A percentile compares a stretch with the other conserved stretches of the same genome.
Conservation (phyloP, 2,797 vertebrate species). For the Scarus forsteni region DNA sequence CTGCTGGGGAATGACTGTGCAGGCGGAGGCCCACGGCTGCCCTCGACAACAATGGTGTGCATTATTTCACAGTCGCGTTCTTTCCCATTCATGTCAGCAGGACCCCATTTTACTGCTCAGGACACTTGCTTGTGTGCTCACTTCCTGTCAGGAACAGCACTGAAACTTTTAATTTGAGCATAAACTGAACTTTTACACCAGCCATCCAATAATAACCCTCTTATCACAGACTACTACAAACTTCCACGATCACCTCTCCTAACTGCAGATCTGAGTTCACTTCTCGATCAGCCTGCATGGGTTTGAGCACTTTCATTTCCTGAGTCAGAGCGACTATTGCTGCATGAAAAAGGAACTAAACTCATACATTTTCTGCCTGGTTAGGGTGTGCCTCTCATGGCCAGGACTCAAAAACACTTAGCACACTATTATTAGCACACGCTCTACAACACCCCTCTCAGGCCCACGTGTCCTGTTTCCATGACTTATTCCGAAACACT, state of each 20-base stretch:
- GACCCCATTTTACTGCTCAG: constrained; percentile 71
- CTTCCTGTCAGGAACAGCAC: constrained; percentile 73
- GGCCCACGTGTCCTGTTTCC: constrained; percentile 59
- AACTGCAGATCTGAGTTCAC: constrained; percentile 22
- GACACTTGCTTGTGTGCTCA: constrained; percentile 69
- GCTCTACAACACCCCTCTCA: constrained; percentile 52
- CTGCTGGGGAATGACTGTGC: constrained; percentile 77
- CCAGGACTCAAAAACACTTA: constrained; percentile 72
- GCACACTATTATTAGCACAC: constrained; percentile 82
- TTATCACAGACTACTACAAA: constrained; percentile 27
- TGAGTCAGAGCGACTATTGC: constrained; percentile 63
- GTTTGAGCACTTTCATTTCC: constrained; percentile 62
- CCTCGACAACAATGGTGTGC: constrained; percentile 81
- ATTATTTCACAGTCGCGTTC: constrained; percentile 85
- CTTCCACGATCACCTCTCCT: constrained; percentile 2
- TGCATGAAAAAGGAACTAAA: constrained; percentile 75
- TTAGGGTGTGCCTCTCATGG: constrained; percentile 79
- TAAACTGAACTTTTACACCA: constrained; percentile 1
- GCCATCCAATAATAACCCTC: constrained; percentile 6
- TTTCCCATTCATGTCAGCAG: constrained; percentile 84
- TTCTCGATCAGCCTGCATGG: constrained; percentile 12
- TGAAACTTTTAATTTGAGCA: constrained; percentile 28
- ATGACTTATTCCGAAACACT: constrained; percentile 31
- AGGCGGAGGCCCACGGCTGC: constrained; percentile 77
- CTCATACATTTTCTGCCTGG: constrained; percentile 70